Percentiles rank a stretch among this genome's conserved stretches.
phyloP scores from a whole-genome alignment of 2,888 invertebrate species.

The Acanthosepion pharaonis region DNA sequence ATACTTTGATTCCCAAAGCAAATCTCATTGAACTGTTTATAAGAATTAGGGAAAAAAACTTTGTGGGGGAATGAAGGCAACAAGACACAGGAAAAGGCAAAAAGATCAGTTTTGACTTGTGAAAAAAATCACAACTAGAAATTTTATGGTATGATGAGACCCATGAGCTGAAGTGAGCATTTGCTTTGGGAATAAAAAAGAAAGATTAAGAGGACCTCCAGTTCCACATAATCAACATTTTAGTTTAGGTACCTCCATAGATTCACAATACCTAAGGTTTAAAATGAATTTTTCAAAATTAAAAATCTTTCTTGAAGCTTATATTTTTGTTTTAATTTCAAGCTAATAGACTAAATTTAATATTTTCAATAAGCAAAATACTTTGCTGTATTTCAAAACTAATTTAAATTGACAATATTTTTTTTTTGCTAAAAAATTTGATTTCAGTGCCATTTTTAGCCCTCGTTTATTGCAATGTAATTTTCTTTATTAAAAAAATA shows the following conservation, averaged over 20 bases:
- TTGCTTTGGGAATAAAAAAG: not conserved
- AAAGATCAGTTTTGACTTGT: not conserved
- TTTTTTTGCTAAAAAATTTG: too few species aligned
- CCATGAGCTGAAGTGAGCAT: not conserved
- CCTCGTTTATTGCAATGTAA: too few species aligned
- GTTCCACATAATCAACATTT: not conserved
- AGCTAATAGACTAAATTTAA: too few species aligned
- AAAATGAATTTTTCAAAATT: too few species aligned
- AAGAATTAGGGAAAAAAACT: not conserved
- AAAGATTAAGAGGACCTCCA: not conserved
- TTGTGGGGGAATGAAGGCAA: not conserved
- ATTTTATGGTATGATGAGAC: not conserved
- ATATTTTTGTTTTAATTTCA: too few species aligned
- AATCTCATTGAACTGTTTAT: not conserved
- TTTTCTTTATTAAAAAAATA: too few species aligned
- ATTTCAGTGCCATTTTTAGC: too few species aligned
- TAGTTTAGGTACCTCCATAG: not conserved
- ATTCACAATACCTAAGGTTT: too few species aligned
- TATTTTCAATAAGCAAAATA: too few species aligned
- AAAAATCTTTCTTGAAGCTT: too few species aligned
- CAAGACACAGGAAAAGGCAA: not conserved
- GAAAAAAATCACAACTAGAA: not conserved
- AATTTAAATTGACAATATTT: too few species aligned
- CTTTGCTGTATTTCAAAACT: too few species aligned
- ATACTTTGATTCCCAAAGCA: not conserved